Conservation (phyloP, 2,113 vertebrate genomes). For the Sphyrna mokarran region DNA sequence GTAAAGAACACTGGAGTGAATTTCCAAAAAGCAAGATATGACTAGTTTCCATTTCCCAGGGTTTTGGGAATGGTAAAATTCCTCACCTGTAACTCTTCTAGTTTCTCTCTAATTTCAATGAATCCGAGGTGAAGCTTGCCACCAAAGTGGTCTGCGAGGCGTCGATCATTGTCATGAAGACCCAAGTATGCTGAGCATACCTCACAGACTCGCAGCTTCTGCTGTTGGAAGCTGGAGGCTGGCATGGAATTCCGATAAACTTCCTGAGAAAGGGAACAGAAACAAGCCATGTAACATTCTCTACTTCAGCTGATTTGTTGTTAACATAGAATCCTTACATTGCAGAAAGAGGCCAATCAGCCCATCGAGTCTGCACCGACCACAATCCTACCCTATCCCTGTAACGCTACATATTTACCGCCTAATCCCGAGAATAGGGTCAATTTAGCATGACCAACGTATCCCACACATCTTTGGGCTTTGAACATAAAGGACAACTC, state of each 20-base stretch:
- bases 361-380: no score
- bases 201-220: constrained; percentile 94
- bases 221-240: constrained; percentile 96
- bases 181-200: constrained; percentile 96
- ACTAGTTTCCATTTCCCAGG: background rate
- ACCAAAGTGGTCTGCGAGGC: constrained; percentile 94
- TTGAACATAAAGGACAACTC: background rate
- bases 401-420: no score
- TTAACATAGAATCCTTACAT: no score
- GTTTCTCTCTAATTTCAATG: constrained; percentile 97
- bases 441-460: no score
- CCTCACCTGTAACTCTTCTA: constrained; percentile 88
- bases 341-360: no score
- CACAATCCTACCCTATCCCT: no score
- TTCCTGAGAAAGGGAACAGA: constrained; percentile 61
- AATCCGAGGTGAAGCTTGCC: constrained; percentile 96
- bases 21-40: background rate
- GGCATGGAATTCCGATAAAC: constrained; percentile 98
- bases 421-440: no score
- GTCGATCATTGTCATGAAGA: constrained; percentile 93
- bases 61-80: background rate
- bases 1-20: background rate
- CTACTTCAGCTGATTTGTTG: constrained; percentile 19
- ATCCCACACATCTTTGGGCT: no score
- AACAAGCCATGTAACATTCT: background rate